phyloP scores from a whole-genome alignment of 2,888 invertebrate species.

The Spicauda simplicius region DNA sequence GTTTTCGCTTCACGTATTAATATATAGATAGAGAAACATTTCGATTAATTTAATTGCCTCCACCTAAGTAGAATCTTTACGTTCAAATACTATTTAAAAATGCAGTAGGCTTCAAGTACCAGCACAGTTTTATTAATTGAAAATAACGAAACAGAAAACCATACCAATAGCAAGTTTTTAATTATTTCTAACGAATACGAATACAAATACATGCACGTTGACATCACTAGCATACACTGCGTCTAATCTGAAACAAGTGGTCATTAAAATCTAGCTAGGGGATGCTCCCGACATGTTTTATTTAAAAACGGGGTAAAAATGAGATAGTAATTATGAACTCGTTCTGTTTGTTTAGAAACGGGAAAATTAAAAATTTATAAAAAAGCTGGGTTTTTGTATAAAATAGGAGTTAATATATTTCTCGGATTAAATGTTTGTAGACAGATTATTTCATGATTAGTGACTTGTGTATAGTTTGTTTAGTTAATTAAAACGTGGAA shows the following conservation, averaged over 20 bases:
- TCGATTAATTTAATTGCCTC: too few species aligned
- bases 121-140: too few species aligned
- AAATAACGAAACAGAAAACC: too few species aligned
- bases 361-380: conserved; percentile 12
- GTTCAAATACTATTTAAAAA: too few species aligned
- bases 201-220: not conserved
- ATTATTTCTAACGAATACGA: not conserved
- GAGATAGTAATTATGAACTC: conserved; percentile 8
- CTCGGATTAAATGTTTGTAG: not conserved
- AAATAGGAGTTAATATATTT: not conserved
- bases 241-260: conserved; percentile 6
- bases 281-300: conserved; percentile 5
- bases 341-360: conserved; percentile 17
- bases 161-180: too few species aligned
- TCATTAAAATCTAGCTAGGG: conserved; percentile 6
- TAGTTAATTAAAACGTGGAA: not conserved
- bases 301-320: conserved; percentile 7
- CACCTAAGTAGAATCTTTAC: too few species aligned
- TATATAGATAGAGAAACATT: too few species aligned
- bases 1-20: too few species aligned
- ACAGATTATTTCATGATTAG: not conserved
- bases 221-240: not conserved
- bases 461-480: not conserved
- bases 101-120: too few species aligned
- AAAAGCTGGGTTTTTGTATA: not conserved